Evolutionary conservation across 2,113 vertebrate species (phyloP).

Genomic region (Equus quagga): DNA sequence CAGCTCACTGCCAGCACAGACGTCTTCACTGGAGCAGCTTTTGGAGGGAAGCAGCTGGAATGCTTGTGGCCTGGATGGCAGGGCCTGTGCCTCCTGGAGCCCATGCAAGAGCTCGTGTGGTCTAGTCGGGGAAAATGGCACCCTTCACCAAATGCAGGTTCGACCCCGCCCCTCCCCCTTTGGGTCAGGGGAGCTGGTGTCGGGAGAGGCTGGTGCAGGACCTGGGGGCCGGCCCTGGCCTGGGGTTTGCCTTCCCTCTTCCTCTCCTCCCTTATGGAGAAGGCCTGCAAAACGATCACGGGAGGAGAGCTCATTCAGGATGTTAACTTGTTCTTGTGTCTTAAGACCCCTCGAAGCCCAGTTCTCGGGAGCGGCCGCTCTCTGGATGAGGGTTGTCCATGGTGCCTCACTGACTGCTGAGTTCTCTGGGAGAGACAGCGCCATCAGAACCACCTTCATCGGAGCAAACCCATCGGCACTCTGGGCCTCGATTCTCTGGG

Average conservation of each 20-base stretch:
- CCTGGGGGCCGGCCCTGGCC: not conserved
- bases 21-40: not conserved
- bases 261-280: not conserved
- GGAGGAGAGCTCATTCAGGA: constrained; percentile 66
- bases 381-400: not conserved
- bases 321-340: constrained; percentile 61
- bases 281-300: constrained; percentile 16
- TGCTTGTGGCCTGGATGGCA: not conserved
- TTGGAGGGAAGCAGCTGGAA: not conserved
- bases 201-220: not conserved
- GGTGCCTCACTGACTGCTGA: not conserved
- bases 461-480: not conserved
- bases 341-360: not conserved
- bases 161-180: not conserved
- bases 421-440: not conserved
- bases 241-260: not conserved
- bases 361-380: not conserved
- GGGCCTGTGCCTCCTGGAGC: not conserved
- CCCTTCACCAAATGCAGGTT: not conserved
- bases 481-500: not conserved
- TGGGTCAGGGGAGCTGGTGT: not conserved
- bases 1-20: not conserved
- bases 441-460: not conserved
- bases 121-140: not conserved
- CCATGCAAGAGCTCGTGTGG: not conserved